A percentile compares a stretch with the other conserved stretches of the same genome.
Conservation (phyloP, 2,113 vertebrate species). For the Hypomesus transpacificus region DNA sequence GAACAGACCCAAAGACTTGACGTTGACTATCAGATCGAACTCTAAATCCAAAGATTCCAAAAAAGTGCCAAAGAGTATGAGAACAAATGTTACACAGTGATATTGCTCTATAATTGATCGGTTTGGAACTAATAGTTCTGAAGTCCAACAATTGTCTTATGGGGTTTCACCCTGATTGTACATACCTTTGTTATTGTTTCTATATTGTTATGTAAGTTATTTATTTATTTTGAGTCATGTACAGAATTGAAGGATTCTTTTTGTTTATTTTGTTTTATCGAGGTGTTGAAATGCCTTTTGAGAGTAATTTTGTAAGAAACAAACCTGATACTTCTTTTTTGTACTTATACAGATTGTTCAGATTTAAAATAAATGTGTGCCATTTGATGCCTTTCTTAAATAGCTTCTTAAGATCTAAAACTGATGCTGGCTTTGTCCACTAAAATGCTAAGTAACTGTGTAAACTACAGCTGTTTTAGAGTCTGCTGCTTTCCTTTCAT, state of each 20-base stretch:
- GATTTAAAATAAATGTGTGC: constrained; percentile 49
- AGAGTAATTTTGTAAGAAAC: constrained; percentile 38
- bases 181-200: constrained; percentile 21
- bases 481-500: neutral
- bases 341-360: constrained; percentile 16
- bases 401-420: constrained; percentile 23
- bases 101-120: no score
- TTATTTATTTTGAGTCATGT: constrained; percentile 77
- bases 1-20: constrained; percentile 31
- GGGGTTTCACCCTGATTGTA: constrained; percentile 51
- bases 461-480: constrained; percentile 25
- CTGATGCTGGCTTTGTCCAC: constrained; percentile 29
- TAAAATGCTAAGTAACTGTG: neutral
- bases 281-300: constrained; percentile 31
- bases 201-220: constrained; percentile 63
- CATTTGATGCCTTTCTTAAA: constrained; percentile 26
- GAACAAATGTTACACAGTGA: no score
- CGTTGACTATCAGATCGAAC: constrained; percentile 11
- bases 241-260: constrained; percentile 49
- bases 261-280: constrained; percentile 32
- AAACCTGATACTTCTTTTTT: constrained; percentile 49
- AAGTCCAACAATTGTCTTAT: neutral
- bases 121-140: neutral
- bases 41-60: constrained; percentile 23
- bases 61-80: constrained; percentile 21